Evolutionary conservation across 2,888 invertebrate species (phyloP).

Genomic region (Papilio gigon): DNA sequence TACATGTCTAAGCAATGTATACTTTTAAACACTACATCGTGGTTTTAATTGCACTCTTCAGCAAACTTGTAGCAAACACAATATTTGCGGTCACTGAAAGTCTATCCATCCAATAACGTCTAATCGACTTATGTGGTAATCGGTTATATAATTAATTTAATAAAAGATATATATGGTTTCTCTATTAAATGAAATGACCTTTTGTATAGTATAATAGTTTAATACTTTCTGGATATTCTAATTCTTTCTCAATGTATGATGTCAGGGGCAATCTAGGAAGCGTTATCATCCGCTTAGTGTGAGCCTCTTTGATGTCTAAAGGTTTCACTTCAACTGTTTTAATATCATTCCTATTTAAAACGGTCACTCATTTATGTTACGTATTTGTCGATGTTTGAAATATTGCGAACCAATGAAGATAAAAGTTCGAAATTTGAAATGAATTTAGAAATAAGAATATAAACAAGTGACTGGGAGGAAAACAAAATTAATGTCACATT

Average conservation of each 20-base stretch:
- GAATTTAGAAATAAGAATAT: too few species aligned
- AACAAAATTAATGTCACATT: too few species aligned
- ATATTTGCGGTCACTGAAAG: background rate
- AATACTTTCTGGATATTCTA: background rate
- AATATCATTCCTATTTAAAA: background rate
- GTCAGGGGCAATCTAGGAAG: background rate
- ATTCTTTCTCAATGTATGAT: background rate
- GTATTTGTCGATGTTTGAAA: too few species aligned
- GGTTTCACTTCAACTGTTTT: background rate
- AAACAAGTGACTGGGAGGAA: too few species aligned
- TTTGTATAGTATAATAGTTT: background rate
- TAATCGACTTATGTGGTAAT: background rate
- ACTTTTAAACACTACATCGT: background rate
- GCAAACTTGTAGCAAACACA: background rate
- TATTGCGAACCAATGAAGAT: too few species aligned
- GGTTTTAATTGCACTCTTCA: background rate
- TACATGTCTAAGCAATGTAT: background rate
- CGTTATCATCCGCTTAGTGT: background rate
- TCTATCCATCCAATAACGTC: background rate
- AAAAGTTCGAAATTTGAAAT: too few species aligned
- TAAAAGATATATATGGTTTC: constrained; percentile 8
- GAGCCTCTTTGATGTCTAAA: background rate
- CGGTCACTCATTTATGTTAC: too few species aligned
- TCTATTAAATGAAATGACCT: background rate
- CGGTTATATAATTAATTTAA: constrained; percentile 3